Base-by-base conservation (phyloP, 2,113 vertebrate genomes). In the Lophura nycthemera region DNA sequence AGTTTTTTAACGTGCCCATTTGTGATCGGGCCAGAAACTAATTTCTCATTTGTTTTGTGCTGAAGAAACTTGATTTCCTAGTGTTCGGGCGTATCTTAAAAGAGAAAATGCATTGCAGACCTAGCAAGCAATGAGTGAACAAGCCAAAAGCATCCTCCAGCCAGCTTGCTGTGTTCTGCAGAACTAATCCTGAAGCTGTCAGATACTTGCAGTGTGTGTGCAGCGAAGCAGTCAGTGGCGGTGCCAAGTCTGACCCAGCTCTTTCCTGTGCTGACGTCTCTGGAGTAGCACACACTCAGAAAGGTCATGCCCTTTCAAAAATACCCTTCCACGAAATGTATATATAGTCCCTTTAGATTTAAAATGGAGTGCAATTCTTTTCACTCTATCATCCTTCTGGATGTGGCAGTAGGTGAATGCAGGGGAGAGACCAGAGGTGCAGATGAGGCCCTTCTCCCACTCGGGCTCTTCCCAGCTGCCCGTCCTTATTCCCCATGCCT, bases 251-350 rank as follows among this genome's bases (percentile, higher is more conserved):
- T 72, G 32, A 19, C 15, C n/a, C 71, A 79, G 20, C 7, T 82
- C 2, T 54, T 66, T 59, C 30, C 22, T 67, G 6, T 30, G n/a
- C 38, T 3, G 4, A 10, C 1, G 8, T 50, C 1, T 2, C 32
- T 54, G 20, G 18, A 60, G 17, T 34, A 80, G 74, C 11, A 1
- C 32, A 59, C 60, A 21, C 36, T 80, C 14, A 4, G 13, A 38
- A 45, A 19, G 15, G 52, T 38, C 50, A 11, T 0, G 8, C 12
- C 40, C 12, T 19, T 70, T 94, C 64, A 65, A 47, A 91, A 84
- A 42, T 30, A 24, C 6, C 10, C 10, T 86, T 91, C 48, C 25
- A 52, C 34, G 42, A 22, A 45, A 13, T 60, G 4, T 9, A 10
- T 29, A 2, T 42, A 3, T 25, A 45, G 0, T 84, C 11, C 11